Conservation (phyloP, 2,113 vertebrate species). For the Thunnus thynnus region DNA sequence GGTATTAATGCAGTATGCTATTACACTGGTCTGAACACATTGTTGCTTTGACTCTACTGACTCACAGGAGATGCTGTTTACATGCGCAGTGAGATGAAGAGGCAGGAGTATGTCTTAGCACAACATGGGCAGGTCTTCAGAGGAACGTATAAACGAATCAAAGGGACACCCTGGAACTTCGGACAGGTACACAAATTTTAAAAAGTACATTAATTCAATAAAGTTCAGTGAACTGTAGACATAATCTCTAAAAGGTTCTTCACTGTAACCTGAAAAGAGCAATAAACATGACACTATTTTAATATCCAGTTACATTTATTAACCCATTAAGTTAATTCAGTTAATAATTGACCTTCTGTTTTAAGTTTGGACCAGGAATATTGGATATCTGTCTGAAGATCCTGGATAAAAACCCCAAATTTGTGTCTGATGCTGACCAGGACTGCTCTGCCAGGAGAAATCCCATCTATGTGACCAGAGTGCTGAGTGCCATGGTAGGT, state of each 20-base stretch:
- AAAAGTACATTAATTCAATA: background rate
- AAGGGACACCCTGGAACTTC: constrained; percentile 87
- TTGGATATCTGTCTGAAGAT: constrained; percentile 89
- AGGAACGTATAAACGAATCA: constrained; percentile 84
- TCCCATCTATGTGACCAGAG: constrained; percentile 87
- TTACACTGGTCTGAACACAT: background rate
- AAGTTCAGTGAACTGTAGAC: background rate
- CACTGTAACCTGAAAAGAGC: background rate
- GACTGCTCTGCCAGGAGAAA: constrained; percentile 86
- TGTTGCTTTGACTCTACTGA: background rate
- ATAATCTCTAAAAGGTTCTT: background rate
- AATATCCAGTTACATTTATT: background rate
- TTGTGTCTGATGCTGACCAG: constrained; percentile 78
- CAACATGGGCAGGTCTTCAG: constrained; percentile 91
- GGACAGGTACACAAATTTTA: constrained; percentile 87
- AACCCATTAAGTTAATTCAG: too few species aligned
- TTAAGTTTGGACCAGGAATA: constrained; percentile 87
- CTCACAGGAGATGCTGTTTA: constrained; percentile 88
- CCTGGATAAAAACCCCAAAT: constrained; percentile 90
- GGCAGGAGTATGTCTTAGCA: constrained; percentile 87
- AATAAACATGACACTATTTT: background rate
- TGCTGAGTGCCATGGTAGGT: constrained; percentile 92
- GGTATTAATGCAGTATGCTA: background rate
- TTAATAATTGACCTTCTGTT: background rate
- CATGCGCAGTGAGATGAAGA: constrained; percentile 80